A percentile compares a stretch with the other conserved stretches of the same genome.
These are phyloP conservation scores for Xiphorhynchus elegans DNA, from an alignment of 2,113 vertebrate genomes.

Conservation along the genomic window DNA sequence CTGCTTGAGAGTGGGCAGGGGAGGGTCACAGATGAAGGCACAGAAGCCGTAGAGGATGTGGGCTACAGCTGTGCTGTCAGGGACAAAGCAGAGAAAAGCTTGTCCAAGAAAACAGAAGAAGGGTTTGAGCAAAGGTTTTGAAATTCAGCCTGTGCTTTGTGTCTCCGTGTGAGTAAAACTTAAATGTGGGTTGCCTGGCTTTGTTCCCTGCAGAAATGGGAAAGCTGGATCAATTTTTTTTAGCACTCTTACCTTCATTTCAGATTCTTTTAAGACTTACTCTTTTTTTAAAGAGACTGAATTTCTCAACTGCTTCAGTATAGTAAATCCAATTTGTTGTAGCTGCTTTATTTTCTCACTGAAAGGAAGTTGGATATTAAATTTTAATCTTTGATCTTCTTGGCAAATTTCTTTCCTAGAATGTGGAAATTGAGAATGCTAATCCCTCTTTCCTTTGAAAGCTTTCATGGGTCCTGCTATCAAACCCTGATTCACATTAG, in stretches of 20 bases:
- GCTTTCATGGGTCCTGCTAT: neutral
- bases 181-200: neutral
- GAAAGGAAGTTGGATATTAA: neutral
- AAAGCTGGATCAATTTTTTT: neutral
- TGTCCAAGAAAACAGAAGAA: neutral
- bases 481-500: neutral
- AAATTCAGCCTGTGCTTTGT: neutral
- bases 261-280: neutral
- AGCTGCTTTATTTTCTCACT: conserved; percentile 23
- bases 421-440: neutral
- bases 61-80: neutral
- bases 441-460: conserved; percentile 11
- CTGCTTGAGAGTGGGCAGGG: rapidly evolving
- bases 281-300: neutral
- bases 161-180: neutral
- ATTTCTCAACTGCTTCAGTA: neutral
- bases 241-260: neutral
- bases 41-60: neutral
- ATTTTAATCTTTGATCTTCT: conserved; percentile 4
- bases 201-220: neutral
- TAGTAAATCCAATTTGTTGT: conserved; percentile 20
- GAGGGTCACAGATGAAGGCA: neutral
- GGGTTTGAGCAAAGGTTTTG: neutral
- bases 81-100: neutral
- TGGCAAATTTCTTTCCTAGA: neutral